Base-by-base conservation (phyloP, 2,888 invertebrate genomes). In the Scrobipalpa atriplicella region DNA sequence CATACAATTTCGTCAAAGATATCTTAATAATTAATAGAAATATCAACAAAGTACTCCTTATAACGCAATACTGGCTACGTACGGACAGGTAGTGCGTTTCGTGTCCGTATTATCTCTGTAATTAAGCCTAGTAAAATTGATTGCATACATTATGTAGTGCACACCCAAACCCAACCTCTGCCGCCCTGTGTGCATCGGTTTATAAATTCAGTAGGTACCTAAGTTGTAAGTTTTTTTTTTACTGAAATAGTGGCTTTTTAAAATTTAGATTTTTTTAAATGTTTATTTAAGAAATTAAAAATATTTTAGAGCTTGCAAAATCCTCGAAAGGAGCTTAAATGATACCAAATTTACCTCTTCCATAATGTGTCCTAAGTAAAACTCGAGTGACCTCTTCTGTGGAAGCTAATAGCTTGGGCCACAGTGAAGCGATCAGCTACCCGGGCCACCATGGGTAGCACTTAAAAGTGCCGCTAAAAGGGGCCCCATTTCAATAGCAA, bases 401-500 rank as follows among this genome's bases (percentile, higher is more conserved):
- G 5, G 16, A 51, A 16, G 47, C 36, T 47, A 16, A 29, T 51
- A 51, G 29, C 62, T 63, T 63, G 62, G 47, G 36, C 62, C 36
- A 51, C 16, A 13, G 43, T 75, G 72, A 71, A 71, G 79, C 78
- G 82, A 82, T 82, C 82, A 76, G 77, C 78, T 73, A 79, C 76
- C 73, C 76, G 71, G 70, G 76, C 75, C 76, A 75, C 78, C 79
- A 82, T 79, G 82, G 81, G 78, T 79, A 84, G 88, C 89, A 90
- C 87, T 90, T 90, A 89, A 87, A 90, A 89, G 80, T 86, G 85
- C 86, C 86, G 86, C 88, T 90, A 89, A 90, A 89, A 87, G 86
- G 85, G 85, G 81, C 79, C 81, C 80, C 84, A 80, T 85, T 83
- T 89, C 85, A 87, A 89, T 90, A 86, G 87, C 86, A 77, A 76